These are phyloP conservation scores for Notechis scutatus DNA, from an alignment of 2,113 vertebrate species.

Conservation along the genomic window DNA sequence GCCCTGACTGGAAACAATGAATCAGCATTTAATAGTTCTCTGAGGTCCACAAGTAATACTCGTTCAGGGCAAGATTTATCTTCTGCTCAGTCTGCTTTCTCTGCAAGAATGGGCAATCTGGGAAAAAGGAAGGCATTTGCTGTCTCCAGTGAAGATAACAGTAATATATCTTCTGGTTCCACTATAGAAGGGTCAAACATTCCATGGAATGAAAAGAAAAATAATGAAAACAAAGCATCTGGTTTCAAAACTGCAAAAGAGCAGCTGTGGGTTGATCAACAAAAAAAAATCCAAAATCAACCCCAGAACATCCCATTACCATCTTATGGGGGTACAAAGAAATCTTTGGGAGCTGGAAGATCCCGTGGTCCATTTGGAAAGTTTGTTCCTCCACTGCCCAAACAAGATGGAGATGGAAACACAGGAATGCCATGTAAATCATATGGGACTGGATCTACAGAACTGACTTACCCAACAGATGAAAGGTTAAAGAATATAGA, in stretches of 20 bases:
- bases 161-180: slow-evolving; percentile 30
- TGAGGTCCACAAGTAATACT: neutral
- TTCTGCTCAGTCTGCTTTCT: slow-evolving; percentile 24
- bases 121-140: slow-evolving; percentile 55
- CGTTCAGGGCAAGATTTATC: slow-evolving; percentile 26
- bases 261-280: slow-evolving; percentile 83
- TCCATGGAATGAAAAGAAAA: slow-evolving; percentile 36
- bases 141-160: slow-evolving; percentile 45
- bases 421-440: slow-evolving; percentile 41
- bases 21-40: slow-evolving; percentile 2
- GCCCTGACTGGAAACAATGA: slow-evolving; percentile 57
- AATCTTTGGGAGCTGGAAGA: slow-evolving; percentile 86
- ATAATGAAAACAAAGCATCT: slow-evolving; percentile 58
- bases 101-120: slow-evolving; percentile 33
- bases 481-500: slow-evolving; percentile 89
- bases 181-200: slow-evolving; percentile 27
- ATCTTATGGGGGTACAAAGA: slow-evolving; percentile 73
- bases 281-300: slow-evolving; percentile 78
- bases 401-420: slow-evolving; percentile 71
- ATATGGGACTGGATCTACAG: neutral
- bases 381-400: slow-evolving; percentile 86
- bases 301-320: slow-evolving; percentile 59
- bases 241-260: slow-evolving; percentile 88
- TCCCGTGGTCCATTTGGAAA: slow-evolving; percentile 85
- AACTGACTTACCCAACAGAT: slow-evolving; percentile 66